A percentile compares a stretch with the other conserved stretches of the same genome.
Conservation (phyloP, 2,113 vertebrate genomes). For the Coryphaenoides rupestris region DNA sequence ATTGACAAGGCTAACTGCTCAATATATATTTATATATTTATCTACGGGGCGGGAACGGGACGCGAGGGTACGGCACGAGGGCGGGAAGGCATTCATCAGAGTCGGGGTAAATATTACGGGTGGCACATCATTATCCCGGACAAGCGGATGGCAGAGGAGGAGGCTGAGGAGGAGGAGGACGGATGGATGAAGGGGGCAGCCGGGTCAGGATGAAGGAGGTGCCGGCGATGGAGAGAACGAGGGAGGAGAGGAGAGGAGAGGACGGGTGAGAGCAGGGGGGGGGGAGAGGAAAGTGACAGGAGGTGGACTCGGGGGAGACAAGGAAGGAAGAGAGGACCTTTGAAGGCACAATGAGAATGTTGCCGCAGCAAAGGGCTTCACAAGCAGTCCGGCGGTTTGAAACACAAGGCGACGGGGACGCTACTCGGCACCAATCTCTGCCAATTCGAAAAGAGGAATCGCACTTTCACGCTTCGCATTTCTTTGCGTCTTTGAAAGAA, state of each 20-base stretch:
- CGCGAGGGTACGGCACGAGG: background rate
- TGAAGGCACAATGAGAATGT: background rate
- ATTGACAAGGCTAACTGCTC: slow-evolving; percentile 11
- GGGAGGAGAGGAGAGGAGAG: background rate
- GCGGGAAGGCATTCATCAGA: slow-evolving; percentile 18
- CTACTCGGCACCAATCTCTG: background rate
- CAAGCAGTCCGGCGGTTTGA: too few species aligned
- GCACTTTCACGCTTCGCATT: too few species aligned
- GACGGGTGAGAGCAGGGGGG: background rate
- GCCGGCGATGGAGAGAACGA: background rate
- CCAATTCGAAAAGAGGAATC: too few species aligned
- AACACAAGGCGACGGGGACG: too few species aligned
- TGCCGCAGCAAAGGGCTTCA: background rate
- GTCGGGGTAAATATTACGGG: slow-evolving; percentile 35
- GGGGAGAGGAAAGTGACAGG: background rate
- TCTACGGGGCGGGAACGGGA: background rate
- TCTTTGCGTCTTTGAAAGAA: too few species aligned
- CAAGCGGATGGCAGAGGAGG: background rate
- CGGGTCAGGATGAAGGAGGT: background rate
- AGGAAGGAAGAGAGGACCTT: background rate
- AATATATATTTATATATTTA: too few species aligned
- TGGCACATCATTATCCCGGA: slow-evolving; percentile 15
- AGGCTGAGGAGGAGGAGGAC: background rate
- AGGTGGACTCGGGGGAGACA: background rate
- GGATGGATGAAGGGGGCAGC: background rate